Percentiles rank a stretch among this genome's conserved stretches.
Conservation (phyloP, 1,140 invertebrate species). For the Panagrolaimus sp. region DNA sequence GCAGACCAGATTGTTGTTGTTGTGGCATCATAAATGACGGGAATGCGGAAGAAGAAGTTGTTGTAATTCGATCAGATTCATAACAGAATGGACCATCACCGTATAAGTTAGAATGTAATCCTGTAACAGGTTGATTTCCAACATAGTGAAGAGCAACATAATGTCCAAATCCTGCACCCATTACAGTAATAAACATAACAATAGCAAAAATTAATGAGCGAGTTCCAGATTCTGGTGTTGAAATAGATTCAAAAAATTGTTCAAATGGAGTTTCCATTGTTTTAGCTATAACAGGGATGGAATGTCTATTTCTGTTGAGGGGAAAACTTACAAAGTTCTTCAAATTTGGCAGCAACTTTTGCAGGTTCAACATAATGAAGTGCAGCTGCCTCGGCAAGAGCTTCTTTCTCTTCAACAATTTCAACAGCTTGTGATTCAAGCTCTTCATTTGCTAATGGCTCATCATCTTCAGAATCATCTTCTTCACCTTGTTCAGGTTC, state of each 20-base stretch:
- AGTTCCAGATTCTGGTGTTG: not conserved
- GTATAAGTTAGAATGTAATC: no score
- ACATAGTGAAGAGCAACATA: no score
- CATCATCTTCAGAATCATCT: not conserved
- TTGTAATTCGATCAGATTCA: no score
- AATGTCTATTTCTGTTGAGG: not conserved
- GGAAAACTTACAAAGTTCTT: not conserved
- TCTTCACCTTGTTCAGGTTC: not conserved
- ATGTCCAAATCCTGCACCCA: no score
- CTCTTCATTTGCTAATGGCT: not conserved
- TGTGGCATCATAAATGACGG: no score
- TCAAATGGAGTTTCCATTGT: conserved; percentile 5
- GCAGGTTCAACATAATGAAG: conserved; percentile 1
- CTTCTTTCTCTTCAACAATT: not conserved
- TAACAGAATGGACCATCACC: no score
- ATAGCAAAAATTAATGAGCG: not conserved
- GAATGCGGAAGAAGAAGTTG: no score
- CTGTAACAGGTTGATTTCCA: no score
- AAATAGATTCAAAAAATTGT: not conserved
- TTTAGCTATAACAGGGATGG: not conserved
- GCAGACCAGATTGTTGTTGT: no score
- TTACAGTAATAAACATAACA: not conserved
- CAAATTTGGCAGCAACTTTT: not conserved
- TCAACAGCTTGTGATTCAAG: not conserved
- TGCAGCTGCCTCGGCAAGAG: not conserved